Percentiles rank a stretch among this genome's conserved stretches.
Evolutionary conservation across 2,113 vertebrate species (phyloP).

Genomic region (Ammodytes marinus): DNA sequence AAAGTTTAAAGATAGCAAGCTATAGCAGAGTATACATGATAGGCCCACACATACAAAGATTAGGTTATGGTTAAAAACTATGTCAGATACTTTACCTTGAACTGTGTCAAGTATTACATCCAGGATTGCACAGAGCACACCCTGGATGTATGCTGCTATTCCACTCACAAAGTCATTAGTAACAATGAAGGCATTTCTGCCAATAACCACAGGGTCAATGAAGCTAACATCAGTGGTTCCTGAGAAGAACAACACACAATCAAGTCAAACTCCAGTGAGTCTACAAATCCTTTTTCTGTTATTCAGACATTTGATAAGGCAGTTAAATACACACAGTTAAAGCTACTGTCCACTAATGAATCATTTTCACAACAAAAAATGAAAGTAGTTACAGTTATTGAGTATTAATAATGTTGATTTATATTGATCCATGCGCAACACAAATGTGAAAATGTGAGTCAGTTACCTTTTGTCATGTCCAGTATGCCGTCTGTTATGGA

Average conservation of each 20-base stretch:
- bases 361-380: neutral
- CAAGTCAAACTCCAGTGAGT: conserved; percentile 3
- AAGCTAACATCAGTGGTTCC: conserved; percentile 69
- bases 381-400: neutral
- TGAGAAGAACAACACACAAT: conserved; percentile 43
- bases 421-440: neutral
- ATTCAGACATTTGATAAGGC: neutral
- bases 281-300: no score
- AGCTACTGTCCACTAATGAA: neutral
- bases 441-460: neutral
- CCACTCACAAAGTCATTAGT: conserved; percentile 65
- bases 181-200: conserved; percentile 63
- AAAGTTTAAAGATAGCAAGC: neutral
- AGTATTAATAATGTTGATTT: conserved; percentile 7
- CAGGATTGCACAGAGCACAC: conserved; percentile 46
- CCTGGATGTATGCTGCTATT: conserved; percentile 56
- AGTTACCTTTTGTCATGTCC: conserved; percentile 66
- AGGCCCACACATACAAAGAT: neutral
- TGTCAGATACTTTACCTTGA: conserved; percentile 53
- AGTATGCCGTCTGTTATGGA: conserved; percentile 51
- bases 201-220: conserved; percentile 71
- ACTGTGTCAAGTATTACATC: conserved; percentile 64
- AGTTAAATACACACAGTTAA: neutral
- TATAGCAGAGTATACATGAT: neutral
- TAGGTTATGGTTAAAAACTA: neutral